Base-by-base conservation (phyloP, 2,797 vertebrate genomes). In the Hozukius guyotensis region DNA sequence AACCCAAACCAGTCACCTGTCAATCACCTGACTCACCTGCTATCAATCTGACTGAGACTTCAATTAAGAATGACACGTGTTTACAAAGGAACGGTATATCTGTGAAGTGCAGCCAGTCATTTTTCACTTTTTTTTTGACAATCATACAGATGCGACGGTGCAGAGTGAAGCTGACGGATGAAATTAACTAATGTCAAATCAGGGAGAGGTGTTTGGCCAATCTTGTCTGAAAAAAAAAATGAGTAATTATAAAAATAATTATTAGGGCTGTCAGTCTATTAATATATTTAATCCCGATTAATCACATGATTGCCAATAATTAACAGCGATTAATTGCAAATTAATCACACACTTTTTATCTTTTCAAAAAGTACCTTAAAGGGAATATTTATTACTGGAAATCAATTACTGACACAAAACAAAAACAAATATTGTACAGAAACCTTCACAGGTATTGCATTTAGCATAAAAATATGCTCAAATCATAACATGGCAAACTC, bases 11-110 rank as follows among this genome's bases (percentile, higher is more conserved):
- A 81, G 88, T 91, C 92, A 94, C 85, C 87, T 93, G 93, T 88
- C 94, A 94, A 87, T 95, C 94, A 94, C 81, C 68, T 80, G 78
- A 84, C 83, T 87, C 81, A 89, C 83, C 86, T 85, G 84, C 78
- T 74, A 69, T 66, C 78, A 84, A 80, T 90, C 72, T 75, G 82
- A 82, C 56, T 22, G 24, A 88, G 77, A 75, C 84, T 84, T 90
- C 90, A 87, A 92, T 94, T 90, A 90, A 68, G 64, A 86, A 60
- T 77, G 83, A 85, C 75, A 85, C 0, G 4, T 73, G 32, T 82
- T 75, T 80, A 80, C 79, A 92, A 91, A 90, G 67, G 31, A 81
- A 32, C 36, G 8, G 32, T 84, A 6, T 88, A 90, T 94, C 90
- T 89, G 85, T 78, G 66, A 84, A 61, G 38, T 71, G 78, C 92